phyloP scores from a whole-genome alignment of 2,113 vertebrate species.

The Rhinolophus ferrumequinum region DNA sequence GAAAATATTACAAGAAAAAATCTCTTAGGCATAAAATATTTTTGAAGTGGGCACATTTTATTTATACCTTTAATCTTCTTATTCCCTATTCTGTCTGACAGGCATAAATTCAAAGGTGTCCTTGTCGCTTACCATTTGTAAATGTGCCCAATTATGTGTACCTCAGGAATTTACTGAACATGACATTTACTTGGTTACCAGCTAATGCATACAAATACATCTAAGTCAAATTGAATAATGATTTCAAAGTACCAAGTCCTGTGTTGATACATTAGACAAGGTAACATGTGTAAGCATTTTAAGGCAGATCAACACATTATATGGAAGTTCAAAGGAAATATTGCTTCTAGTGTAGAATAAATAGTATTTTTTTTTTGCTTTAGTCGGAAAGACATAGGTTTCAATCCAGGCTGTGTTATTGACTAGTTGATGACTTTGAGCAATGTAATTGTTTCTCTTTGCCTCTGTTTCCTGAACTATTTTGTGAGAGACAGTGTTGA shows the following conservation, averaged over 20 bases:
- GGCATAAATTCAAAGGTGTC: slow-evolving; percentile 30
- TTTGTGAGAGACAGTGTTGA: neutral
- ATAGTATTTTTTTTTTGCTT: neutral
- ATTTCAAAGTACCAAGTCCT: neutral
- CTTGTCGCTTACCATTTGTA: neutral
- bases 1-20: slow-evolving; percentile 9
- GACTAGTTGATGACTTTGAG: neutral
- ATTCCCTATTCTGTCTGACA: neutral
- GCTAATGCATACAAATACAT: neutral
- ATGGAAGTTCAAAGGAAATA: neutral
- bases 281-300: neutral
- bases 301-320: neutral
- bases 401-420: neutral
- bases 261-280: neutral
- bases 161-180: neutral
- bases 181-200: neutral
- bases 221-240: neutral
- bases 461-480: neutral
- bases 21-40: neutral
- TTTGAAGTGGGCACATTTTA: slow-evolving; percentile 39
- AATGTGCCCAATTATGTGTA: neutral
- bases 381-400: neutral
- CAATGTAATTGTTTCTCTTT: neutral
- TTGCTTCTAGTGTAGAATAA: neutral
- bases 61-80: slow-evolving; percentile 24